Base-by-base conservation (phyloP, 1,140 invertebrate species). In the Trinorchestia longiramus region DNA sequence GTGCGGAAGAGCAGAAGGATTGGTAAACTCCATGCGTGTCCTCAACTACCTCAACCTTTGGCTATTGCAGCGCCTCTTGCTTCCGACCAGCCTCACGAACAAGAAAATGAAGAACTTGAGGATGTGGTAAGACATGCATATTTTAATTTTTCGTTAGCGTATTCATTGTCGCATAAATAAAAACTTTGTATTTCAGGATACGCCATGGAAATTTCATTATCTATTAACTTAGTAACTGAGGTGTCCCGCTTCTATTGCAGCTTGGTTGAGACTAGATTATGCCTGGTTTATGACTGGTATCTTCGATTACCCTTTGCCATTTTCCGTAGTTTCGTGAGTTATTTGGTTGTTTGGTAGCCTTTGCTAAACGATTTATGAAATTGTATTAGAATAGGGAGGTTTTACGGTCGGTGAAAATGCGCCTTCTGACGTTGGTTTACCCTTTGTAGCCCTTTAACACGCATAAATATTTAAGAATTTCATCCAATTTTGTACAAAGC, bases 1-100 rank as follows among this genome's bases (percentile, higher is more conserved):
- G 92, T 94, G 44, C 92, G 92, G 43, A 94, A 94, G n/a, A 94
- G 92, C n/a, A 42, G 92, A 45, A 42, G 92, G 11, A 94, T 94
- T 36, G 92, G 92, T 40, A 94, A 94, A 36, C 92, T 94, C 1
- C 92, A 94, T 36, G 40, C 92, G 0, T n/a, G 43, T 11, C 92
- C 92, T 8, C 92, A 94, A 36, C 43, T 94, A 8, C 92, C 92
- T 19, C 92, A 94, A n/a, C 92, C 92, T 15, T 44, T 94, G 43
- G 92, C 92, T 28, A 94, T 94, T 40, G 92, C 92, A 0, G 92
- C 92, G 15, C 92, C 92, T 47, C 3, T 40, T 43, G 44, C 44
- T 0, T 42, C 43, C 44, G 43, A 44, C 43, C 43, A 47, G 40
- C 92, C 92, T 40, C 43, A 8, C 44, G 44, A 47, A 11, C 41